These are phyloP conservation scores for Hyppa rectilinea DNA, from an alignment of 2,888 invertebrate genomes.

Conservation along the genomic window DNA sequence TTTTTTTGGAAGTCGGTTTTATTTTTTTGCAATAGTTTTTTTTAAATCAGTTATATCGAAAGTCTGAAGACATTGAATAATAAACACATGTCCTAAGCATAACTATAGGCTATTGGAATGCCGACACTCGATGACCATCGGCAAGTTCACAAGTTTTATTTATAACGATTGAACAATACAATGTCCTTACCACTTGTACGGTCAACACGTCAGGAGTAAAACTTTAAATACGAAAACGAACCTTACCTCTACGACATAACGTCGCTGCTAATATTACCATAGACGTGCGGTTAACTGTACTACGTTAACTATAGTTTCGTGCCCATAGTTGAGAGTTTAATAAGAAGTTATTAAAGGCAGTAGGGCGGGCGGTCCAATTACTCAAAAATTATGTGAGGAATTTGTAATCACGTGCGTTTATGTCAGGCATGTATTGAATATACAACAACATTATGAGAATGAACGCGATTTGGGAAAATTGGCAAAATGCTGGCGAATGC, in stretches of 20 bases:
- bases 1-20: too few species aligned
- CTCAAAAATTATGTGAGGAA: slow-evolving; percentile 42
- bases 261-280: background rate
- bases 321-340: slow-evolving; percentile 37
- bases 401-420: slow-evolving; percentile 44
- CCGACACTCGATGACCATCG: slow-evolving; percentile 27
- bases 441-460: slow-evolving; percentile 2
- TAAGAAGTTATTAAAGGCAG: slow-evolving; percentile 57
- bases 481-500: background rate
- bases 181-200: slow-evolving; percentile 37
- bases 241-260: slow-evolving; percentile 8
- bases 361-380: slow-evolving; percentile 62
- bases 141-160: slow-evolving; percentile 45
- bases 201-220: background rate
- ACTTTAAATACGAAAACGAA: slow-evolving; percentile 2
- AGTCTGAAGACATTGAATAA: slow-evolving; percentile 12
- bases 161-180: slow-evolving; percentile 56
- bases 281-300: slow-evolving; percentile 2
- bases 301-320: slow-evolving; percentile 37
- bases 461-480: background rate
- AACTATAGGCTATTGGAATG: slow-evolving; percentile 45
- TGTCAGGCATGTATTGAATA: background rate
- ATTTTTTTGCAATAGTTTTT: background rate
- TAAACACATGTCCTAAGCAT: slow-evolving; percentile 12
- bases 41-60: background rate